phyloP scores from a whole-genome alignment of 2,797 vertebrate genomes.

The Monodelphis domestica region DNA sequence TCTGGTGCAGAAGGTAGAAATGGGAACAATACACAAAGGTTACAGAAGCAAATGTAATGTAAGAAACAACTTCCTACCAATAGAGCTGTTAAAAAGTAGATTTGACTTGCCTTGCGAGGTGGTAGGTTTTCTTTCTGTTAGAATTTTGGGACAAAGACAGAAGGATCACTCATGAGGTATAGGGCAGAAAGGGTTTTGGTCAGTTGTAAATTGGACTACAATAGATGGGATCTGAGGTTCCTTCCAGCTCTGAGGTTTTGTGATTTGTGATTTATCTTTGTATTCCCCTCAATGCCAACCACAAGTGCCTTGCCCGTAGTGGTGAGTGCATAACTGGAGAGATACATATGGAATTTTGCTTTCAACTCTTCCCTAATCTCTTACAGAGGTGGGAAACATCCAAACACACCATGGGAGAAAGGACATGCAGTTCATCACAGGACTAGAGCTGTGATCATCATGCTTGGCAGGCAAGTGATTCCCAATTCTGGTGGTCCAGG shows the following conservation, averaged over 20 bases:
- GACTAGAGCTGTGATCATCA: background rate
- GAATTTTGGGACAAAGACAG: background rate
- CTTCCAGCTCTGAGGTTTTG: background rate
- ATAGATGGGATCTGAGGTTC: background rate
- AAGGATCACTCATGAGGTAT: background rate
- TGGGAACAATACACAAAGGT: background rate
- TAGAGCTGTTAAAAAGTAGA: background rate
- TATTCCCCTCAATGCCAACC: background rate
- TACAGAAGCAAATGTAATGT: background rate
- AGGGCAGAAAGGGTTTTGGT: background rate
- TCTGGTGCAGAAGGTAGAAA: background rate
- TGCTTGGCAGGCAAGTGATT: background rate
- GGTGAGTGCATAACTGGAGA: background rate
- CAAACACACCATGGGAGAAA: background rate
- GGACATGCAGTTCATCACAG: background rate
- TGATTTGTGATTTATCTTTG: background rate
- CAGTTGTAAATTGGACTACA: background rate
- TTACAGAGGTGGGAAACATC: background rate
- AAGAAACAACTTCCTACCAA: background rate
- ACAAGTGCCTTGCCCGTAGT: background rate
- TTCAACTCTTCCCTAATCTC: background rate
- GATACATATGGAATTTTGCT: background rate
- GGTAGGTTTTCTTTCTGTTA: background rate
- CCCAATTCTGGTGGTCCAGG: background rate
- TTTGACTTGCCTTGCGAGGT: background rate